A percentile compares a stretch with the other conserved stretches of the same genome.
phyloP scores from a whole-genome alignment of 23 tunicate genomes.

The Trididemnum nubilum region DNA sequence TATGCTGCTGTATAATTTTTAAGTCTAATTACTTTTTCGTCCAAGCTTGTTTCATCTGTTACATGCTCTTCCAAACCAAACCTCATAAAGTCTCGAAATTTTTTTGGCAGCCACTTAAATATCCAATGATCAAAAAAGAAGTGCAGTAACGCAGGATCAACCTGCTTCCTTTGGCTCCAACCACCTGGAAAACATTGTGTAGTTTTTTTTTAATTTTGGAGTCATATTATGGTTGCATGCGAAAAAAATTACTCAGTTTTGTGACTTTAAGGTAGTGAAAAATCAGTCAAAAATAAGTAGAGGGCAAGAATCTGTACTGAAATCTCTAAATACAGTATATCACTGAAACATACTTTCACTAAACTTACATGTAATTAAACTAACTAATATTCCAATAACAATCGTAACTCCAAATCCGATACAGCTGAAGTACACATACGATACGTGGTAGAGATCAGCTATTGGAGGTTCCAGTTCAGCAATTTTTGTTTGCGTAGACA shows the following conservation, averaged over 20 bases:
- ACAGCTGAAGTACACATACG: constrained; percentile 74
- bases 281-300: too few species aligned
- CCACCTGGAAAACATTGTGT: too few species aligned
- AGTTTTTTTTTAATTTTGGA: too few species aligned
- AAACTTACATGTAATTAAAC: constrained; percentile 47
- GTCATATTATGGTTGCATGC: too few species aligned
- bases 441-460: constrained; percentile 59
- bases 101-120: constrained; percentile 34
- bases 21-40: too few species aligned
- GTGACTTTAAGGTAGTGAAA: too few species aligned
- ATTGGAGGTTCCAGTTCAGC: constrained; percentile 30
- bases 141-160: not conserved
- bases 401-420: constrained; percentile 63
- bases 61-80: not conserved
- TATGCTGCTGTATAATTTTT: too few species aligned
- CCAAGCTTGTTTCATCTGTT: too few species aligned
- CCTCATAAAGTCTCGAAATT: not conserved
- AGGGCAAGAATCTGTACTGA: too few species aligned
- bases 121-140: constrained; percentile 47
- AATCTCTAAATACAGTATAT: too few species aligned
- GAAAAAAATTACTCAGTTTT: too few species aligned
- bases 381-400: constrained; percentile 47
- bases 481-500: not conserved
- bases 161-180: constrained; percentile 10
- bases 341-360: too few species aligned